Conservation (phyloP, 2,113 vertebrate genomes). For the Otocyon megalotis region DNA sequence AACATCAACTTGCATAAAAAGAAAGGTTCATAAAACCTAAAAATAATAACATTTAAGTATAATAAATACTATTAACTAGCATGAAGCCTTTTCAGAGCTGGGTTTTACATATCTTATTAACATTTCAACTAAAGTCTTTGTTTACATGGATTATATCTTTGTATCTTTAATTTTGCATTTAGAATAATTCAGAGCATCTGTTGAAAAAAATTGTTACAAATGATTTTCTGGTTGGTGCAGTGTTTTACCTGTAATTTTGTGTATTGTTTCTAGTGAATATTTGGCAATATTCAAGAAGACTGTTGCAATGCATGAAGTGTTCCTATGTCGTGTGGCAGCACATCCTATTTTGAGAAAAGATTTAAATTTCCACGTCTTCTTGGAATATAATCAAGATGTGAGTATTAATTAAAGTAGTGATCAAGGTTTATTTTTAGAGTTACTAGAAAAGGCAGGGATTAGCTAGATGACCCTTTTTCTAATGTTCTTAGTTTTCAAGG, state of each 20-base stretch:
- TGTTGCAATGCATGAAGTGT: conserved; percentile 99
- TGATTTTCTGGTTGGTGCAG: conserved; percentile 44
- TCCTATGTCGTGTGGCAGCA: conserved; percentile 97
- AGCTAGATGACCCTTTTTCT: background rate
- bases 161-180: conserved; percentile 68
- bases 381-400: conserved; percentile 99
- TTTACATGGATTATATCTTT: conserved; percentile 64
- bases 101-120: conserved; percentile 59
- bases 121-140: conserved; percentile 65
- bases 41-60: conserved; percentile 72
- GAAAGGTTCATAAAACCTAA: conserved; percentile 69
- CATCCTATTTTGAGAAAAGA: conserved; percentile 98
- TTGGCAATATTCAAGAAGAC: conserved; percentile 99
- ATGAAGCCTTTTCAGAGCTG: conserved; percentile 65
- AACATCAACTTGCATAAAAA: conserved; percentile 72
- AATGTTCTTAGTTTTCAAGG: conserved; percentile 51
- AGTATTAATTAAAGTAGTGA: conserved; percentile 86
- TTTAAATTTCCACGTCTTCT: conserved; percentile 99
- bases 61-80: conserved; percentile 70
- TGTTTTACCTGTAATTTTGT: conserved; percentile 78
- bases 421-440: conserved; percentile 70
- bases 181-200: conserved; percentile 64
- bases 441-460: conserved; percentile 73
- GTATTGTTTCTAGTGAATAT: conserved; percentile 93
- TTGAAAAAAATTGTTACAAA: conserved; percentile 56